Base-by-base conservation (phyloP, 1,140 invertebrate genomes). In the Melanaphis sacchari region DNA sequence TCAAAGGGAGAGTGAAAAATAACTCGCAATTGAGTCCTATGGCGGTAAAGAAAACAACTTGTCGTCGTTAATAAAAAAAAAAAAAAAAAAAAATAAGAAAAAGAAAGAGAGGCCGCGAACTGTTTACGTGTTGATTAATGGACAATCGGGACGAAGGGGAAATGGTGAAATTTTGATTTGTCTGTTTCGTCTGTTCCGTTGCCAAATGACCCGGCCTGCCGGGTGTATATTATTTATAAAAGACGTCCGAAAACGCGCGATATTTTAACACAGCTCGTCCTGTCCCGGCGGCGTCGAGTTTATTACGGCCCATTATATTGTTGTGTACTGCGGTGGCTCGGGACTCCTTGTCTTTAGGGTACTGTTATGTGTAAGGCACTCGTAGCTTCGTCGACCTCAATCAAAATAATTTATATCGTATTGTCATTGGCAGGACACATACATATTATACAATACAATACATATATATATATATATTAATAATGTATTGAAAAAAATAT, bases 111-210 rank as follows among this genome's bases (percentile, higher is more conserved):
- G 4, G 82, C 95, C 76, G n/a, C 26, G 24, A 36, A 8, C 91
- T 92, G 91, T 82, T 92, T 84, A 92, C n/a, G 91, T 52, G 91
- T 92, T 92, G 91, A 92, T 92, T 92, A 92, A 92, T 92, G 91
- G 91, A 92, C 91, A n/a, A 84, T 84, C 36, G 76, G 36, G 41
- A 31, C 18, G 81, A 54, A 38, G 59, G 46, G 91, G 90, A 82
- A 91, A 85, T 38, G 91, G 91, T 93, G 81, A 93, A 93, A 85
- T 93, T 93, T 93, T 85, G 91, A 93, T 85, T 92, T 92, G 91
- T 92, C 91, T 84, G 46, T 93, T 93, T 82, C 91, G 91, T 93
- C 81, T 93, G 91, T 93, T 85, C 91, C 91, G 7, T 84, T 93
- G 91, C 91, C 91, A 93, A 93, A 93, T 22, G 46, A 49, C 18